phyloP scores from a whole-genome alignment of 92 coral and sea anemone genomes.

The Anthopleura xanthogrammica region DNA sequence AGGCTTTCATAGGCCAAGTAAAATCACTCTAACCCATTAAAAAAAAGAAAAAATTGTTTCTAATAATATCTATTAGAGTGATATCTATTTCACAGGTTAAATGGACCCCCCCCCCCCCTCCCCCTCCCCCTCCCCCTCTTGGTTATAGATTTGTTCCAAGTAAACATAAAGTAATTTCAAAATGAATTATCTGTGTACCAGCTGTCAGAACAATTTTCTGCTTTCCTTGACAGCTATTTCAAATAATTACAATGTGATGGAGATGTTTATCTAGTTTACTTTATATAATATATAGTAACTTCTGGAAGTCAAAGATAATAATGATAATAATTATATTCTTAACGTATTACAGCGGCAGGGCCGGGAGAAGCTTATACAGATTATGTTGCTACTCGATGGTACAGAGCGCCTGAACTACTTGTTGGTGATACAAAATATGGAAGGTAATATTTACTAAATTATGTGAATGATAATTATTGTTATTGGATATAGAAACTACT shows the following conservation, averaged over 20 bases:
- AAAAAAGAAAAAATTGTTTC: no score
- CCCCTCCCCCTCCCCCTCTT: no score
- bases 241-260: neutral
- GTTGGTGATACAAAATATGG: constrained; percentile 99
- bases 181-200: neutral
- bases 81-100: no score
- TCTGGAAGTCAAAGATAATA: no score
- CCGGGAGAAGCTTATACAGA: constrained; percentile 98
- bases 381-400: constrained; percentile 99
- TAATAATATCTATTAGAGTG: no score
- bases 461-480: neutral
- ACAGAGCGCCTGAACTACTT: constrained; percentile 93
- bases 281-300: neutral
- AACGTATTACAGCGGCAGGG: constrained; percentile 57
- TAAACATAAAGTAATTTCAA: no score
- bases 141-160: no score
- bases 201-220: neutral
- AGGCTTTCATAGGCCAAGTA: no score
- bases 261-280: neutral
- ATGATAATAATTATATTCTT: no score
- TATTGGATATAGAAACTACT: neutral
- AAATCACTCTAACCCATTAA: no score
- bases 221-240: neutral
- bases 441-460: constrained; percentile 44
- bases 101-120: no score